Conservation (phyloP, 1,140 invertebrate genomes). For the Physella acuta region DNA sequence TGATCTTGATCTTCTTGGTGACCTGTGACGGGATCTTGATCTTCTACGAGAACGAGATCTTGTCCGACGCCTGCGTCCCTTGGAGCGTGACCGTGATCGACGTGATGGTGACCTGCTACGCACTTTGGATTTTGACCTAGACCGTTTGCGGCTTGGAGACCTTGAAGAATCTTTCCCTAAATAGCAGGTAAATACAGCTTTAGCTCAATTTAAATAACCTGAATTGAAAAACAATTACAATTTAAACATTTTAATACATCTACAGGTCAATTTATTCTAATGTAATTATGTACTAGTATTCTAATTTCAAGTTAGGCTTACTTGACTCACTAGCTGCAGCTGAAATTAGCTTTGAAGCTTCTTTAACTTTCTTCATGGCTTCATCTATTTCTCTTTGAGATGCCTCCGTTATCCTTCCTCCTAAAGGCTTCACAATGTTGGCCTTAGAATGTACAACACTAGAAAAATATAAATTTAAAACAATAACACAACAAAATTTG, state of each 20-base stretch:
- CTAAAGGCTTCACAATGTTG: slow-evolving; percentile 76
- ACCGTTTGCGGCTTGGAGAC: slow-evolving; percentile 37
- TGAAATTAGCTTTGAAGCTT: slow-evolving; percentile 90
- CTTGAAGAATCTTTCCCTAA: slow-evolving; percentile 33
- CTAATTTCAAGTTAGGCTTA: too few relatives aligned
- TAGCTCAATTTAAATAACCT: too few relatives aligned
- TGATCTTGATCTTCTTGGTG: slow-evolving; percentile 24
- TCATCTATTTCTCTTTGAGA: slow-evolving; percentile 94
- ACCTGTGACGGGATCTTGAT: slow-evolving; percentile 24
- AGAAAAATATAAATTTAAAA: slow-evolving; percentile 42
- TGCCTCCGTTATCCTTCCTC: slow-evolving; percentile 90
- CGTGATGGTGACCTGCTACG: slow-evolving; percentile 35
- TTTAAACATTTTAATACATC: too few relatives aligned
- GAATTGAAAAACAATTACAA: too few relatives aligned
- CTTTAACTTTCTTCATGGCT: slow-evolving; percentile 93
- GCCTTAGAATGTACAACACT: slow-evolving; percentile 84
- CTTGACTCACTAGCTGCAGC: slow-evolving; percentile 80
- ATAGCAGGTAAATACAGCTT: slow-evolving; percentile 21
- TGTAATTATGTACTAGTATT: too few relatives aligned
- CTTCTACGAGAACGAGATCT: slow-evolving; percentile 34
- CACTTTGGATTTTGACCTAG: slow-evolving; percentile 42
- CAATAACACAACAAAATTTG: background rate
- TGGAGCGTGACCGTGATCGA: slow-evolving; percentile 38
- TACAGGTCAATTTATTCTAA: too few relatives aligned
- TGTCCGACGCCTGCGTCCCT: slow-evolving; percentile 31